Percentiles rank a stretch among this genome's conserved stretches.
Evolutionary conservation across 2,888 invertebrate species (phyloP).

Genomic region (Drosophila formosana): DNA sequence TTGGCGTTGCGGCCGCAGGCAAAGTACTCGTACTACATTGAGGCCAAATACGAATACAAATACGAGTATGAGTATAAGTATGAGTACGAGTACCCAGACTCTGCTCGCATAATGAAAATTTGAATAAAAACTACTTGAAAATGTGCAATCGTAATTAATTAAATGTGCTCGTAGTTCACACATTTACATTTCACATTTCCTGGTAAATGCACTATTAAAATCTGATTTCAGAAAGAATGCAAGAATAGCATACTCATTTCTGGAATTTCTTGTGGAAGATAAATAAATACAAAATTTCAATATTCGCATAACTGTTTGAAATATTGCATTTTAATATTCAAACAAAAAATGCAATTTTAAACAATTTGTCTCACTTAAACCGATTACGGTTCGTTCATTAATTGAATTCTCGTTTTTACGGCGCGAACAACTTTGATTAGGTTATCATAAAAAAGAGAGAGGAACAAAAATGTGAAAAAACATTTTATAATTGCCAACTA

Average conservation of each 20-base stretch:
- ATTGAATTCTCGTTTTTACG: not conserved
- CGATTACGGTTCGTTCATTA: not conserved
- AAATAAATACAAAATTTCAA: not conserved
- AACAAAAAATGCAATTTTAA: not conserved
- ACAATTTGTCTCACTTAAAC: not conserved
- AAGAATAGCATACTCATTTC: not conserved
- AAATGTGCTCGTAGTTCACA: slow-evolving; percentile 9
- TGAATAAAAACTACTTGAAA: slow-evolving; percentile 17
- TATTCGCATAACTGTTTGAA: too few species aligned
- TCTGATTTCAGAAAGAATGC: not conserved
- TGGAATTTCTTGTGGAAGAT: not conserved
- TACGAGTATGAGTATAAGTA: not conserved
- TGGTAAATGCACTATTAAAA: not conserved
- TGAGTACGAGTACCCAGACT: not conserved
- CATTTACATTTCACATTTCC: not conserved
- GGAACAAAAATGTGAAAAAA: not conserved
- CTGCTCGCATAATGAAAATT: slow-evolving; percentile 13
- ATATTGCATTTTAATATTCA: not conserved
- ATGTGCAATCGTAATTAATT: slow-evolving; percentile 3
- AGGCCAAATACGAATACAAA: slow-evolving; percentile 1
- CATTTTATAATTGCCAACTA: slow-evolving; percentile 30
- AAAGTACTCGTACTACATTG: not conserved
- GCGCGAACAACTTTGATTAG: slow-evolving; percentile 7
- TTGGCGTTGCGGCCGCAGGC: slow-evolving; percentile 5
- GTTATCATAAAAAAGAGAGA: slow-evolving; percentile 3